These are phyloP conservation scores for Brachyhypopomus occidentalis DNA, from an alignment of 2,113 vertebrate species.

Conservation along the genomic window DNA sequence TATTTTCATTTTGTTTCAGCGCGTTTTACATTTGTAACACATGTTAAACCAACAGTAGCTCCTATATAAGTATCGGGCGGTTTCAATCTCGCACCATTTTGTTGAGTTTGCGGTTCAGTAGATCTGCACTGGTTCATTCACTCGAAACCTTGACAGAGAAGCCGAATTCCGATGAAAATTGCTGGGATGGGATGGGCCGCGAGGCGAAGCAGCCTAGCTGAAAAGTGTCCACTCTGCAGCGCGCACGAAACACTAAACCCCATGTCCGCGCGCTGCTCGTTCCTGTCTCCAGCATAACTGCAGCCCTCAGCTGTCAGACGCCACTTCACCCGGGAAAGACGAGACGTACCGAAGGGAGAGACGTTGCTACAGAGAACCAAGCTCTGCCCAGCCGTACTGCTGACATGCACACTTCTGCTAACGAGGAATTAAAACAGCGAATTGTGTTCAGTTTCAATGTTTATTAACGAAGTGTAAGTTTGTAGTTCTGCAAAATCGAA, in stretches of 20 bases:
- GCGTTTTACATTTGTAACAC: no score
- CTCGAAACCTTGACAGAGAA: background rate
- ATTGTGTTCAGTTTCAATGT: no score
- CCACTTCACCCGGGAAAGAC: slow-evolving; percentile 8
- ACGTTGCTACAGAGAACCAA: background rate
- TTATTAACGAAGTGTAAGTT: no score
- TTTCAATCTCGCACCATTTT: no score
- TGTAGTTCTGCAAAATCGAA: no score
- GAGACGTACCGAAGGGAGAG: background rate
- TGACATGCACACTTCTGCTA: background rate
- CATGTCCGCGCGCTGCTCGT: slow-evolving; percentile 10
- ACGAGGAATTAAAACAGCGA: no score
- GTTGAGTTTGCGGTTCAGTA: no score
- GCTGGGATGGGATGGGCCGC: no score
- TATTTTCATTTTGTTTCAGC: no score
- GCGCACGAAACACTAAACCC: slow-evolving; percentile 30
- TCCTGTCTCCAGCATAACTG: background rate
- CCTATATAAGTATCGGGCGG: no score
- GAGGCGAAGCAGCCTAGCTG: background rate
- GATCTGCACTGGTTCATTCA: background rate
- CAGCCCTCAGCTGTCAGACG: slow-evolving; percentile 9
- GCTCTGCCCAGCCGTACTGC: background rate
- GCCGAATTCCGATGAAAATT: background rate
- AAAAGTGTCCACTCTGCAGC: slow-evolving; percentile 43
- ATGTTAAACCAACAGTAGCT: no score